Percentiles rank a stretch among this genome's conserved stretches.
Conservation (phyloP, 2,888 invertebrate genomes). For the Xestia ashworthii region DNA sequence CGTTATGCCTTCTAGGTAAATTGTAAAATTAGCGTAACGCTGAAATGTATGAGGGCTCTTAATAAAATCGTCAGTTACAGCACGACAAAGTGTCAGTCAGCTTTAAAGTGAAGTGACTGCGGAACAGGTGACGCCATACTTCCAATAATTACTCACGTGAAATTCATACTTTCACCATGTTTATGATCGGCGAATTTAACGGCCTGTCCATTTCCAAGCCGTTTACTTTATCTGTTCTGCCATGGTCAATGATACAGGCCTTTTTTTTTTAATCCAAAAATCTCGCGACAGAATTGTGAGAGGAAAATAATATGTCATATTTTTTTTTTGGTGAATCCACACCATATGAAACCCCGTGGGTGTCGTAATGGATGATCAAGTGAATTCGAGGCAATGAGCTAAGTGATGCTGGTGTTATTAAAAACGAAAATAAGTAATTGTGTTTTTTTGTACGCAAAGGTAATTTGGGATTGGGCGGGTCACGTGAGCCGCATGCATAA, state of each 20-base stretch:
- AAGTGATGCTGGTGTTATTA: neutral
- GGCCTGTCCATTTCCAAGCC: conserved; percentile 56
- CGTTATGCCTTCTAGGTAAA: neutral
- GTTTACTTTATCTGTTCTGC: conserved; percentile 60
- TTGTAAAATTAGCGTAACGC: neutral
- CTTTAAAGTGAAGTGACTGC: conserved; percentile 19
- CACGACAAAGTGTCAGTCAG: conserved; percentile 25
- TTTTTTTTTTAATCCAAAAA: too few species aligned
- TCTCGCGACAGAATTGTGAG: neutral
- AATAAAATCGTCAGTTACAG: neutral
- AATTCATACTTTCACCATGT: conserved; percentile 27
- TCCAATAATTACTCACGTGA: conserved; percentile 48
- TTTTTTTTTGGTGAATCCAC: neutral
- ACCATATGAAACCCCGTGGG: neutral
- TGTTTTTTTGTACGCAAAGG: neutral
- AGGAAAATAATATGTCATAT: too few species aligned
- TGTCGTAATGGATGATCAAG: neutral
- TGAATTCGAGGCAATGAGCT: neutral
- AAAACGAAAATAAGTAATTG: neutral
- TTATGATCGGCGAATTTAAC: conserved; percentile 54
- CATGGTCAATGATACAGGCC: conserved; percentile 5
- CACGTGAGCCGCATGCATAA: too few species aligned
- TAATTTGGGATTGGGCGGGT: too few species aligned
- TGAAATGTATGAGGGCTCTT: neutral
- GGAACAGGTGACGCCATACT: conserved; percentile 44